Base-by-base conservation (phyloP, 2,797 vertebrate genomes). In the Trichosurus vulpecula region DNA sequence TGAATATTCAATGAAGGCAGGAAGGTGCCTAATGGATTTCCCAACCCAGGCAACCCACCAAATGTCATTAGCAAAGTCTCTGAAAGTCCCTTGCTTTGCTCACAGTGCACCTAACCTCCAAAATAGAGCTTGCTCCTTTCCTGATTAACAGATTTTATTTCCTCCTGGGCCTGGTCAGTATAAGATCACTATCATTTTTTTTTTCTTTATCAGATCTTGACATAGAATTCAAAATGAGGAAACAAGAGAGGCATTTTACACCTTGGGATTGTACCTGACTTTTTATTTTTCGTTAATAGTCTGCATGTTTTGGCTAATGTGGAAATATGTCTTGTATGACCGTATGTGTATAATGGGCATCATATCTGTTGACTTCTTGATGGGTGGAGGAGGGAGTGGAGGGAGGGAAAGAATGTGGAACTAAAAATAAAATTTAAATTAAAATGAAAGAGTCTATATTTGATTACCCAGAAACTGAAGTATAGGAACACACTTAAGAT, bases 381-480 rank as follows among this genome's bases (percentile, higher is more conserved):
- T 13, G 4, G 58, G 35, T 66, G 31, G 31, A 41, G 61, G 61
- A 74, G 35, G 61, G 16, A 19, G 35, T 19, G 61, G 61, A 74
- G 5, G 35, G 61, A 74, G 2, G 14, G 61, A 74, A 74, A 74
- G 16, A 74, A 19, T 2, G 1, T 74, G 61, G 16, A 74, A 41
- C 61, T 74, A 74, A n/a, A 16, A 74, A 74, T 74, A 22, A 74
- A 74, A 74, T n/a, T 16, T n/a, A 22, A 74, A 66, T 66, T 66
- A 35, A 35, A 66, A 31, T 56, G 27, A 31, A 31, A 97, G 92
- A 97, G 74, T 96, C 96, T 95, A 93, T 97, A 96, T 97, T 95
- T 97, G 97, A 98, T 97, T 74, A 95, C 95, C 91, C 87, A 96
- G 97, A 97, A 98, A 98, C 97, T 97, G 97, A 97, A 98, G 98